Evolutionary conservation across 2,888 invertebrate species (phyloP), one percentile per base, ranked within the genome.

Genomic region (Ephialtes manifestator): DNA sequence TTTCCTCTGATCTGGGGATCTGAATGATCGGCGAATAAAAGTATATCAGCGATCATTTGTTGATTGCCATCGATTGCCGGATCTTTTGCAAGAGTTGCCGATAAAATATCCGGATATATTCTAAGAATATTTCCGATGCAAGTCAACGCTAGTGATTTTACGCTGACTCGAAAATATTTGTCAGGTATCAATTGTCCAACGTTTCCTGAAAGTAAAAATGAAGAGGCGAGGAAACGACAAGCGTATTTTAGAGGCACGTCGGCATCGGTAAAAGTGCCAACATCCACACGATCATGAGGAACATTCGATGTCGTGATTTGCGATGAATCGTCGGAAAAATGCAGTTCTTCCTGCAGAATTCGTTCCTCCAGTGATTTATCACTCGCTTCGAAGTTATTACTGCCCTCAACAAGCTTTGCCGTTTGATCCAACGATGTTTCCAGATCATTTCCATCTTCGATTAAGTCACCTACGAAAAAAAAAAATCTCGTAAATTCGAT

Each of bases 1-100:
- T 96, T 95, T 11, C 98, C 98, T 89, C 97, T 95, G 53, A 98
- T 95, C 92, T 98, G 97, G 0, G 98, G 98, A 94, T 98, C 98
- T 65, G 95, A 94, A 93, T 98, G 98, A 86, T 95, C 94, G 51
- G 96, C 95, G 87, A 97, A 96, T 46, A 97, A 93, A 46, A 97
- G 94, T 24, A 98, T 93, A 93, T 98, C 98, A 10, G 95, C 95
- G 87, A 98, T 95, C 89, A 95, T 95, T 91, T 97, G 97, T 55
- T 79, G 60, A 63, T 80, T 75, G 88, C 89, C 18, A 53, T 90
- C 90, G 18, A 88, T 86, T 28, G 84, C 89, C 63, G 87, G 70
- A 15, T 86, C 89, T 84, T 94, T 93, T 58, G 94, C 94, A 43
- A 96, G 90, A 11, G 94, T 93, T 24, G 97, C 93, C 0, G 97